Base-by-base conservation (phyloP, 2,888 invertebrate genomes). In the Zygaena filipendulae region DNA sequence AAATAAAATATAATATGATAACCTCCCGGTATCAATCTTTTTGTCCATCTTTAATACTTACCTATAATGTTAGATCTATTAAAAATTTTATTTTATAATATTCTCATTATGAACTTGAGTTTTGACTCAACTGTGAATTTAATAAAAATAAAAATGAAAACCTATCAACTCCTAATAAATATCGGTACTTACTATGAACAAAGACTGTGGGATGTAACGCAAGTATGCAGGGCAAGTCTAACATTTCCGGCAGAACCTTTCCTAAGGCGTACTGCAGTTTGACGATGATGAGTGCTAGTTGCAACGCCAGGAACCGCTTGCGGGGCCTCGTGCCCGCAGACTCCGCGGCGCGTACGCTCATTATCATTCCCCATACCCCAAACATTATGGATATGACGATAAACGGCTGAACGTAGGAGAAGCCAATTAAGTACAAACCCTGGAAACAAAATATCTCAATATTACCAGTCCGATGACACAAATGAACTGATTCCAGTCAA, bases 341-440 rank as follows among this genome's bases (percentile, higher is more conserved):
- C 33, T 56, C 59, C 1, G 59, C 61, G 0, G 59, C 60, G 0
- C 80, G 77, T 11, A 86, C 82, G 3, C 83, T 75, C 82, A 89
- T 86, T 19, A 82, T 80, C 49, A 88, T 79, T 1, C 87, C 87
- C 84, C 88, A 90, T 23, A 89, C 74, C 8, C 86, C 88, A 13
- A 84, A 63, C 4, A 89, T 60, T 34, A 90, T 87, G 4, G 88
- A 89, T 2, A 74, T 59, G 3, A 84, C 77, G 20, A 86, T 74
- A 22, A 88, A 59, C 1, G 87, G 87, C 58, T 87, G 87, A 30
- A 88, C 62, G 55, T 82, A 88, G 45, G 84, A 56, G 50, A 85
- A 83, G 47, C 80, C 81, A 6, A 81, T 66, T 42, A 77, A 61
- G 48, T 84, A 86, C 27, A 86, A 48, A 43, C 72, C 74, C 86